Percentiles rank a stretch among this genome's conserved stretches.
Evolutionary conservation across 2,888 invertebrate species (phyloP).

Genomic region (Andrena hattorfiana): DNA sequence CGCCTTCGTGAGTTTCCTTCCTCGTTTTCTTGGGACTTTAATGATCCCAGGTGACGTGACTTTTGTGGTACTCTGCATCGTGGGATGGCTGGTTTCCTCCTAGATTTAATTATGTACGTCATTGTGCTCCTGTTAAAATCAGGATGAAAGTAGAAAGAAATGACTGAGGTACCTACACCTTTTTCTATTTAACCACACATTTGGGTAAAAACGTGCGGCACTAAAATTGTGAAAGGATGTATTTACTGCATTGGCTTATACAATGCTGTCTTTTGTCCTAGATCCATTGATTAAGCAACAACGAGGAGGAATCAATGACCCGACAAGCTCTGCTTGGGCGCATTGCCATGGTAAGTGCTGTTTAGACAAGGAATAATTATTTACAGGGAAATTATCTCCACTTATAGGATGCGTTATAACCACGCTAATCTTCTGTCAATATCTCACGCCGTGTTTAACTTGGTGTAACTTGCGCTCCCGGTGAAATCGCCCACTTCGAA

Average conservation of each 20-base stretch:
- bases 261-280: not conserved
- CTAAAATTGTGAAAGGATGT: too few relatives aligned
- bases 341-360: not conserved
- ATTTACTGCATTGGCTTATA: too few relatives aligned
- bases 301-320: conserved; percentile 1
- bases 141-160: too few relatives aligned
- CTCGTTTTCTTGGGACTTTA: not conserved
- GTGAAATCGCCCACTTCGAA: conserved; percentile 36
- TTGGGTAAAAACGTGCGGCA: too few relatives aligned
- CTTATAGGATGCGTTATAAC: conserved; percentile 36
- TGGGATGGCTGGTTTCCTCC: too few relatives aligned
- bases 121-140: too few relatives aligned
- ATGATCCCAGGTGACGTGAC: too few relatives aligned
- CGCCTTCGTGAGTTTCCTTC: not conserved
- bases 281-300: not conserved
- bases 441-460: conserved; percentile 24
- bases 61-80: too few relatives aligned
- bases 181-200: too few relatives aligned
- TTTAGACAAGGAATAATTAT: not conserved
- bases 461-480: conserved; percentile 30
- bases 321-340: not conserved
- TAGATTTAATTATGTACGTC: too few relatives aligned
- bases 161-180: too few relatives aligned
- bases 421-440: conserved; percentile 48
- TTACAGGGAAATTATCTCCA: conserved; percentile 18